Evolutionary conservation across 2,797 vertebrate genomes (phyloP), one percentile per base, ranked within the genome.

Genomic region (Epinephelus awoara): DNA sequence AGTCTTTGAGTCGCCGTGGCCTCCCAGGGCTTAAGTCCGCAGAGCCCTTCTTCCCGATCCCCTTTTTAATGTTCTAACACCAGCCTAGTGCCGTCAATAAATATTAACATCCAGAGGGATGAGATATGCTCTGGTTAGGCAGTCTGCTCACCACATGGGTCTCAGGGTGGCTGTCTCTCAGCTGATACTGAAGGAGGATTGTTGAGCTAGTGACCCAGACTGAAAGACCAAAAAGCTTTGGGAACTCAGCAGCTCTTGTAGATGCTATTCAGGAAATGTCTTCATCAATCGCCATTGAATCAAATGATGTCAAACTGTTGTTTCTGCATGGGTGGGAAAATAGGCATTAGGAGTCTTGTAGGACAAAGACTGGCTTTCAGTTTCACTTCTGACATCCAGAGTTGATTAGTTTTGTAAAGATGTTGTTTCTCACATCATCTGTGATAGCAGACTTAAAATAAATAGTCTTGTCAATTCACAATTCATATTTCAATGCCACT

Each of bases 51-150:
- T 91, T 92, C 80, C 80, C 84, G 77, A 92, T 84, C 89, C 91
- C 81, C 86, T 88, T 93, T 93, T 94, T 94, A 93, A 93, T 90
- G 86, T 89, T 88, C 85, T 90, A 93, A 93, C 89, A 91, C 89
- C 92, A 91, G 87, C 88, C 85, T 88, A 87, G 84, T 82, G 82
- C 86, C 88, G 85, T 93, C 89, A 92, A 92, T 93, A 95, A 93
- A 93, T 94, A 94, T 93, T 92, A 94, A 92, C 92, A 91, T 92
- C 89, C 88, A 82, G 73, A 83, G 78, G 83, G 85, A 91, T 87
- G 72, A 91, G 84, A 89, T 89, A 90, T 85, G 75, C 91, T 89
- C 83, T 79, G 75, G 85, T 89, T 79, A 84, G 86, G 85, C 82
- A 40, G 67, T 83, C 82, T 89, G 74, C 78, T 91, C 90, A 57